Evolutionary conservation across 92 coral and sea anemone genomes (phyloP), one percentile per base, ranked within the genome.

Genomic region (Micromussa lordhowensis): DNA sequence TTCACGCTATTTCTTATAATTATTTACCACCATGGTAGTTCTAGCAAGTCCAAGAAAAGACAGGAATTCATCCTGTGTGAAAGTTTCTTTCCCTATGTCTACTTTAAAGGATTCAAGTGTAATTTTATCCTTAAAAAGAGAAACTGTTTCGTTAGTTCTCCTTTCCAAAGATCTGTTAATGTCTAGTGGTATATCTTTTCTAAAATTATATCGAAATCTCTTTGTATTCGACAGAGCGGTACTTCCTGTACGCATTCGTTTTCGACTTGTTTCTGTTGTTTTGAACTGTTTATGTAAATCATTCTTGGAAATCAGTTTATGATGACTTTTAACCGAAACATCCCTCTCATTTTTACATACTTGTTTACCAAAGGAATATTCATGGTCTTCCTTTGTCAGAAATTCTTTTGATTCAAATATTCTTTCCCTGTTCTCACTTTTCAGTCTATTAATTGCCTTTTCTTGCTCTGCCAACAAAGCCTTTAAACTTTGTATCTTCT

Each of bases 391-490:
- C 36, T 28, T 68, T n/a, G 35, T 17, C 16, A 30, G 19, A 36
- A 49, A 17, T 49, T 24, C 76, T 38, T 81, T 68, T 18, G 85
- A 66, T 61, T 80, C 66, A 24, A 35, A 22, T 58, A 40, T 28
- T 59, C 76, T 81, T 44, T 66, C 75, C 32, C 14, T 81, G 28
- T 58, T 64, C n/a, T 81, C 85, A 51, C 8, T 81, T 68, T 29
- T 66, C 57, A 81, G 58, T 63, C 85, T 32, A 28, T 28, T 81
- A 16, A 81, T 81, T 64, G 51, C 53, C 21, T 66, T 64, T 28
- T 81, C 85, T 26, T 81, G 85, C 75, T 81, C 75, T 68, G 85
- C 85, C 2, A 81, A 26, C 19, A 81, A 68, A 14, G 85, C 85
- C 57, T 40, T 81, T 61, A 81, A 68, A 64, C 57, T 81, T 66